Base-by-base conservation (phyloP, 2,888 invertebrate species). In the Allophyes oxyacanthae region DNA sequence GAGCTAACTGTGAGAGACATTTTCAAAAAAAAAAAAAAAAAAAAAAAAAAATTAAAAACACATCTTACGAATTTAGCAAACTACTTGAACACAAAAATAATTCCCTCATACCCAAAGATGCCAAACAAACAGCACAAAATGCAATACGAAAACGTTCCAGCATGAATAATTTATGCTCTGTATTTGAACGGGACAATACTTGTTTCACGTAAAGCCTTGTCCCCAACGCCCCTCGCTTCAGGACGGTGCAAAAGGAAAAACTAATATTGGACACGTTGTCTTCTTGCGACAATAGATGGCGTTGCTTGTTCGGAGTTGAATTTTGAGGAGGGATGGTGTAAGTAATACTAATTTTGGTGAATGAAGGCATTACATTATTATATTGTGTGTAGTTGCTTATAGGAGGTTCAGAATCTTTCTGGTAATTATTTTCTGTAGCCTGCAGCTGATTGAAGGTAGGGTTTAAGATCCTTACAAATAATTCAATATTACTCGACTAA, bases 81-180 rank as follows among this genome's bases (percentile, higher is more conserved):
- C n/a, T n/a, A n/a, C n/a, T n/a, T n/a, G n/a, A n/a, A 41, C 14
- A 41, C 26, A 59, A 40, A 43, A 11, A 64, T 43, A 40, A 34
- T 25, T 8, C 10, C 10, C 9, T 14, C 15, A 5, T 42, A 44
- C 58, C 7, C 36, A 33, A 33, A n/a, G 36, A 36, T 41, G 71
- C 6, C 71, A 70, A 71, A 73, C 68, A 81, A 78, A 77, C 77
- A 78, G 26, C 40, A 58, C 59, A 75, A 78, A 71, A 75, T 79
- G 78, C 79, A 78, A 71, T 72, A 57, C 57, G 64, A 67, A 82
- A 85, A 83, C 83, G 83, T 84, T 79, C 79, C 74, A 74, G 62
- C 72, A 88, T 90, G 90, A 90, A 91, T 90, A 91, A 91, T 84
- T 84, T 84, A 91, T 89, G 80, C 37, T 60, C 51, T 79, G 71